These are phyloP conservation scores for Corella eumyota DNA, from an alignment of 23 tunicate genomes.

Conservation along the genomic window DNA sequence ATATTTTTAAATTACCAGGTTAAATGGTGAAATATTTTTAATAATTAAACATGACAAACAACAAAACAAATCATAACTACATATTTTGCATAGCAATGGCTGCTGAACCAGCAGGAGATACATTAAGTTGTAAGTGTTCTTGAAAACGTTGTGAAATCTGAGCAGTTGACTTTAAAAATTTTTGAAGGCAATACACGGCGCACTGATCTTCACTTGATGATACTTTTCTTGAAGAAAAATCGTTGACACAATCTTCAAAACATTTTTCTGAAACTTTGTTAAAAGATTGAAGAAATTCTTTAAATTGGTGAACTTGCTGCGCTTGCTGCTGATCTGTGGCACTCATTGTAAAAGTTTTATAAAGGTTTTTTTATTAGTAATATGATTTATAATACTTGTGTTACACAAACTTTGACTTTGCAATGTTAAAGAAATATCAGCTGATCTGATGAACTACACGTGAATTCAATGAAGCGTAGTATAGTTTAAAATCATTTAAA, in stretches of 20 bases:
- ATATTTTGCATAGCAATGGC: constrained; percentile 3
- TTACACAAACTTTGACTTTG: no score
- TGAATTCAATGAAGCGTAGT: no score
- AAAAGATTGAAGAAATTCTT: constrained; percentile 85
- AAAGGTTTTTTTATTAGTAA: no score
- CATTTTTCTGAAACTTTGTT: constrained; percentile 86
- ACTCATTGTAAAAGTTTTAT: no score
- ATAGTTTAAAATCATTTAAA: no score
- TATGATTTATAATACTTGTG: no score
- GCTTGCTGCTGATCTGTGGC: no score
- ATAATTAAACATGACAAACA: not conserved
- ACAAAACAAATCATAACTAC: constrained; percentile 1
- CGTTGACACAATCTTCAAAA: constrained; percentile 91
- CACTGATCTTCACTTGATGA: constrained; percentile 52
- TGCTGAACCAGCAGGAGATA: constrained; percentile 25
- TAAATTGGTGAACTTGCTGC: constrained; percentile 56
- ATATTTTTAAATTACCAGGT: no score
- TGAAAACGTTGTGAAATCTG: constrained; percentile 84
- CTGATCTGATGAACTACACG: no score
- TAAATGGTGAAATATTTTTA: no score
- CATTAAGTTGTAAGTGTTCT: constrained; percentile 65
- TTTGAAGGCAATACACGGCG: constrained; percentile 54
- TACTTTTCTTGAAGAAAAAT: constrained; percentile 78
- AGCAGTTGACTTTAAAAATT: constrained; percentile 64
- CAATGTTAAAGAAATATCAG: no score